Percentiles rank a stretch among this genome's conserved stretches.
These are phyloP conservation scores for Thunnus maccoyii DNA, from an alignment of 2,113 vertebrate genomes.

Conservation along the genomic window DNA sequence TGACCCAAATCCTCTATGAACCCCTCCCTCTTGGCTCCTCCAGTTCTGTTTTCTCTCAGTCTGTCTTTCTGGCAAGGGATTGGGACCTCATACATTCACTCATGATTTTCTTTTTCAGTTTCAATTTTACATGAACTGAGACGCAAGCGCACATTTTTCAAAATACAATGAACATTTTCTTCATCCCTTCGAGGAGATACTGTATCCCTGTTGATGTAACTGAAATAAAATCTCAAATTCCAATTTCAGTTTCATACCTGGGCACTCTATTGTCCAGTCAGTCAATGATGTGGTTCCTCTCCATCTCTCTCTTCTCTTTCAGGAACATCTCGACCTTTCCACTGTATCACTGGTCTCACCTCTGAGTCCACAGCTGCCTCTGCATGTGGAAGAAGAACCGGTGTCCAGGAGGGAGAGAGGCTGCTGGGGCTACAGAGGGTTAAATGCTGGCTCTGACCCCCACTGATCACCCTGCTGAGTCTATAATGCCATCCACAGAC, in stretches of 20 bases:
- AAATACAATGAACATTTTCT: slow-evolving; percentile 26
- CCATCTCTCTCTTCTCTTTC: neutral
- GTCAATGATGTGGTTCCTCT: neutral
- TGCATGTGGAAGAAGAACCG: slow-evolving; percentile 56
- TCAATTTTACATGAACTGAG: slow-evolving; percentile 46
- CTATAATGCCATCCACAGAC: slow-evolving; percentile 73
- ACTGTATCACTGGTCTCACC: slow-evolving; percentile 28
- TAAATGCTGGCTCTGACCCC: slow-evolving; percentile 75
- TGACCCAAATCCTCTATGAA: slow-evolving; percentile 81
- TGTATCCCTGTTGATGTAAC: slow-evolving; percentile 8
- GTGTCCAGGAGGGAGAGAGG: slow-evolving; percentile 63
- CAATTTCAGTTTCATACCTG: neutral
- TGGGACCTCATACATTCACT: slow-evolving; percentile 58
- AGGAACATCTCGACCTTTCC: slow-evolving; percentile 16
- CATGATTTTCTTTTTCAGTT: slow-evolving; percentile 3
- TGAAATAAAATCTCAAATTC: slow-evolving; percentile 26
- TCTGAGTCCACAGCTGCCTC: slow-evolving; percentile 34
- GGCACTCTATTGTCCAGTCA: neutral
- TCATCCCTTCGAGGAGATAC: slow-evolving; percentile 10
- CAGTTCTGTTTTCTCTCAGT: slow-evolving; percentile 65
- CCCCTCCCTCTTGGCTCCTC: slow-evolving; percentile 73
- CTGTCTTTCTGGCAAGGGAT: slow-evolving; percentile 71
- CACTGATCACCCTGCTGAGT: slow-evolving; percentile 74
- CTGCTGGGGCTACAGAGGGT: slow-evolving; percentile 67
- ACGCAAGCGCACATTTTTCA: slow-evolving; percentile 6